phyloP scores from a whole-genome alignment of 2,797 vertebrate species.

The Lemur catta region DNA sequence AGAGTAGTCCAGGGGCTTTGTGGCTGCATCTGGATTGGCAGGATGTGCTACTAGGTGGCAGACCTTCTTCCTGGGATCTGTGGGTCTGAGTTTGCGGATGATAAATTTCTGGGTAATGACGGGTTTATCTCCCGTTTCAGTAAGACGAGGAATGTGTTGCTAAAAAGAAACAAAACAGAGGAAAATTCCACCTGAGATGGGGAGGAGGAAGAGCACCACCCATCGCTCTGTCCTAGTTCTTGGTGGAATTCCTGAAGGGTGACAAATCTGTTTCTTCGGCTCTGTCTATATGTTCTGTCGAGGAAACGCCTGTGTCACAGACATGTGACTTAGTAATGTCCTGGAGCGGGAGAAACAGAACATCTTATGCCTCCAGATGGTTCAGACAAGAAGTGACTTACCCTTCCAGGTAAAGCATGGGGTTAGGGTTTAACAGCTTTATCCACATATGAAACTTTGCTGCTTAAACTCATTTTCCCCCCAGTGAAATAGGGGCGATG shows the following conservation, averaged over 20 bases:
- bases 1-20: constrained; percentile 77
- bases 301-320: neutral
- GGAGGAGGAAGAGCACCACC: neutral
- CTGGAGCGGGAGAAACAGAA: neutral
- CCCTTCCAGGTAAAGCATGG: neutral
- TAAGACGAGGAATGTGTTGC: constrained; percentile 81
- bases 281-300: constrained; percentile 12
- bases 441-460: neutral
- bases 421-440: neutral
- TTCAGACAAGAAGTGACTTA: neutral
- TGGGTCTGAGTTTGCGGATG: constrained; percentile 79
- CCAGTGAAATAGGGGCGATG: neutral
- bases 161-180: constrained; percentile 75
- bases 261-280: constrained; percentile 28
- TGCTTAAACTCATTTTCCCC: neutral
- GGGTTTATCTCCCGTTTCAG: constrained; percentile 72
- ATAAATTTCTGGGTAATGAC: constrained; percentile 73
- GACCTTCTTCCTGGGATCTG: constrained; percentile 62
- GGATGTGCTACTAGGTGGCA: constrained; percentile 77
- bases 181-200: constrained; percentile 18
- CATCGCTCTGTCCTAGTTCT: neutral
- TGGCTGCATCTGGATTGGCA: constrained; percentile 39
- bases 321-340: neutral
- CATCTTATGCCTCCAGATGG: neutral
- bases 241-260: constrained; percentile 49